These are phyloP conservation scores for Xenopus petersii DNA, from an alignment of 2,797 vertebrate species.

Conservation along the genomic window DNA sequence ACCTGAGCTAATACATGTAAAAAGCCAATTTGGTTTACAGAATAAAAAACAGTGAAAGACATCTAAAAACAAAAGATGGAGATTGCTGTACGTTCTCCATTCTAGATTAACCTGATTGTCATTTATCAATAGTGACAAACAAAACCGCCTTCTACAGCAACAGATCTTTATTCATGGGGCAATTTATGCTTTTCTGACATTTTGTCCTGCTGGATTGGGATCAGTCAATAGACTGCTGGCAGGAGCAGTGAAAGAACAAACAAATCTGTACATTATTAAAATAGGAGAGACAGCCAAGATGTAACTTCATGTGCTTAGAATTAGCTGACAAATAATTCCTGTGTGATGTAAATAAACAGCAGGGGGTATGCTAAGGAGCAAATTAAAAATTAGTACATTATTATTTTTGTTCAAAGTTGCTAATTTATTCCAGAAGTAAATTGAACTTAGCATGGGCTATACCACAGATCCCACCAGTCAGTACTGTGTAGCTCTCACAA, in stretches of 20 bases:
- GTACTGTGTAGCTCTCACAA: too few species aligned
- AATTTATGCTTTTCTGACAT: not conserved
- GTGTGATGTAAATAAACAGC: slow-evolving; percentile 15
- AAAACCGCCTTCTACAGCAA: not conserved
- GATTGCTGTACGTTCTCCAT: too few species aligned
- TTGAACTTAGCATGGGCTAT: not conserved
- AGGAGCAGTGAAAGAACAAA: slow-evolving; percentile 19
- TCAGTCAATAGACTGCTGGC: slow-evolving; percentile 18
- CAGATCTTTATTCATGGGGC: not conserved
- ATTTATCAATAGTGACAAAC: too few species aligned
- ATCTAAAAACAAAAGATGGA: too few species aligned
- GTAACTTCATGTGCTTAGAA: not conserved
- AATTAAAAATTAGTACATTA: not conserved
- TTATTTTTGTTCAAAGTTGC: not conserved
- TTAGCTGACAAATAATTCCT: not conserved
- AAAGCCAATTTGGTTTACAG: too few species aligned
- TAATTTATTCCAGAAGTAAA: slow-evolving; percentile 1
- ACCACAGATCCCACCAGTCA: not conserved
- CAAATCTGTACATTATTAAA: slow-evolving; percentile 2
- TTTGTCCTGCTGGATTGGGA: not conserved
- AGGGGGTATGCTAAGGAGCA: not conserved
- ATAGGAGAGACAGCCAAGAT: slow-evolving; percentile 13
- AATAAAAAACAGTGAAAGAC: too few species aligned
- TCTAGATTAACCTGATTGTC: too few species aligned
- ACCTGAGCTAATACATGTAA: too few species aligned